Percentiles rank a stretch among this genome's conserved stretches.
These are phyloP conservation scores for Epinephelus lanceolatus DNA, from an alignment of 2,113 vertebrate genomes.

Conservation along the genomic window DNA sequence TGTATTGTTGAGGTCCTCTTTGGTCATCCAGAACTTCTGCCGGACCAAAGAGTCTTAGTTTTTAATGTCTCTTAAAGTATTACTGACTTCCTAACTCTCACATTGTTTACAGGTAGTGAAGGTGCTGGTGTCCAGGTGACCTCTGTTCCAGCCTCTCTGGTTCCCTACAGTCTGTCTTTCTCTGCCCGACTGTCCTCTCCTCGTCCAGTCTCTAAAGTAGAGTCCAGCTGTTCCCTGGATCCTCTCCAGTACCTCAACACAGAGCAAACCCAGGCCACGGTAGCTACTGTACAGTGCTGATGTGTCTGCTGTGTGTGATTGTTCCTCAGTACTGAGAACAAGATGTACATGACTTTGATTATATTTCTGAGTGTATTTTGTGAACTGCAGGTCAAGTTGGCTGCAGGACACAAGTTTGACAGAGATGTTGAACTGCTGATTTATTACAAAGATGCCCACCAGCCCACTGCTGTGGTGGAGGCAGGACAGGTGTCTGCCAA, in stretches of 20 bases:
- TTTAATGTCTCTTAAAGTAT: too few relatives aligned
- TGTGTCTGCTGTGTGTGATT: slow-evolving; percentile 11
- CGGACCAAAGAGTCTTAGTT: too few relatives aligned
- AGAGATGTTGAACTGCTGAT: slow-evolving; percentile 86
- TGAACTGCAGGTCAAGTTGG: slow-evolving; percentile 83
- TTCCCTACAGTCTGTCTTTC: slow-evolving; percentile 85
- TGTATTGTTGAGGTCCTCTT: too few relatives aligned
- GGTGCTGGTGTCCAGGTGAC: slow-evolving; percentile 53
- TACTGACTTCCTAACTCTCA: too few relatives aligned
- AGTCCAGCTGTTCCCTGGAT: slow-evolving; percentile 84
- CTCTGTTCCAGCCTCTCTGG: slow-evolving; percentile 64
- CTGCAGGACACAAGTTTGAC: slow-evolving; percentile 86
- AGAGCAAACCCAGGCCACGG: slow-evolving; percentile 83
- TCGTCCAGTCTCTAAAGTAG: slow-evolving; percentile 82
- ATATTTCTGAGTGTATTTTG: background rate
- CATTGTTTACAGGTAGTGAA: background rate
- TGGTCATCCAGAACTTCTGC: too few relatives aligned
- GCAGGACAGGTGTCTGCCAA: slow-evolving; percentile 64
- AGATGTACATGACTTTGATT: background rate
- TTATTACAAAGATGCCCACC: slow-evolving; percentile 84
- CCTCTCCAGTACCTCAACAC: slow-evolving; percentile 77
- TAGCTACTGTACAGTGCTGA: slow-evolving; percentile 68
- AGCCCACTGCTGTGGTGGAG: slow-evolving; percentile 85
- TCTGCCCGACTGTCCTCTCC: slow-evolving; percentile 79
- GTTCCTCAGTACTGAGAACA: background rate